Base-by-base conservation (phyloP, 2,797 vertebrate genomes). In the Furcifer pardalis region DNA sequence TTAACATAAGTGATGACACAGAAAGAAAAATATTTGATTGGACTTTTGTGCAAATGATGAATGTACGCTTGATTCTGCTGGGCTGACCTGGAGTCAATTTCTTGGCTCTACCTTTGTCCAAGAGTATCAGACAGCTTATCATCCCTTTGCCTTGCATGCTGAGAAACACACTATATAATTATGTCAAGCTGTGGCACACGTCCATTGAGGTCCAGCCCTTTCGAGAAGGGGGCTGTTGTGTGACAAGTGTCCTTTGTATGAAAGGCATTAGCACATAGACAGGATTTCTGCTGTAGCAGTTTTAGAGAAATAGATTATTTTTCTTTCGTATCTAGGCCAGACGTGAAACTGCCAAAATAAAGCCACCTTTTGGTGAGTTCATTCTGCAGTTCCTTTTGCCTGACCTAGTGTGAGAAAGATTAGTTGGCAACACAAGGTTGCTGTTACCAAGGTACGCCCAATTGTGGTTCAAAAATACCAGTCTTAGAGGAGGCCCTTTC, bases 71-170 rank as follows among this genome's bases (percentile, higher is more conserved):
- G 79, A 72, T 60, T 84, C 75, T 77, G 79, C 74, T 71, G 32
- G 44, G 80, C 77, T 88, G 35, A 78, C 72, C 88, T 89, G 13
- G 30, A 90, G 83, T 78, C 89, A 17, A 79, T 91, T 89, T 87
- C 79, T 84, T 90, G 71, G 89, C 79, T 83, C 56, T 74, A 44
- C 81, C 80, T 79, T 88, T 23, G 44, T 40, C 49, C 86, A 83
- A 76, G 77, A 63, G 30, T 88, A 88, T 90, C 91, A 91, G 79
- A 23, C 84, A 84, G 60, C 76, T 73, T 69, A 82, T 87, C 0
- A 75, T 90, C 77, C n/a, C 90, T 35, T 91, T 91, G 83, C 83
- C 83, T 91, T 91, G 87, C 77, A 74, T 92, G 71, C 84, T 6
- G 80, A 73, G 56, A 46, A 66, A 62, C 81, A 73, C 44, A 79